These are phyloP conservation scores for Helicoverpa zea DNA, from an alignment of 1,140 invertebrate genomes.

Conservation along the genomic window DNA sequence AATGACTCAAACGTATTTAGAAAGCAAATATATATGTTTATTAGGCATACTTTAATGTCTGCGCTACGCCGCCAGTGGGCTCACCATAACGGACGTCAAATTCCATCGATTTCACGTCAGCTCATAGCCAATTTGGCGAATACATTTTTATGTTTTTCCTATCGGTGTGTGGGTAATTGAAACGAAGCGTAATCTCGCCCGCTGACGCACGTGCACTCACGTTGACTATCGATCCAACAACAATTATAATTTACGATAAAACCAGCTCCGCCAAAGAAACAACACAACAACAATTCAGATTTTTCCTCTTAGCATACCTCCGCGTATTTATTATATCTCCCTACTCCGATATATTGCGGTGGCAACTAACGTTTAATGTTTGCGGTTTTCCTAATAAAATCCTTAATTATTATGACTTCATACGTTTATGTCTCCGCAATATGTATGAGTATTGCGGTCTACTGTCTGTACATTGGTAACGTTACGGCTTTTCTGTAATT, in stretches of 20 bases:
- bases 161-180: slow-evolving; percentile 67
- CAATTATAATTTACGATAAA: slow-evolving; percentile 61
- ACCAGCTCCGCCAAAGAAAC: slow-evolving; percentile 56
- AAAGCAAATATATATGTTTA: slow-evolving; percentile 5
- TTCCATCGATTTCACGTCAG: slow-evolving; percentile 60
- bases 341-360: background rate
- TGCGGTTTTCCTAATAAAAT: slow-evolving; percentile 31
- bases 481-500: background rate
- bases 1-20: slow-evolving; percentile 15
- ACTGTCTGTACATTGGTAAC: background rate
- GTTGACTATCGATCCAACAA: slow-evolving; percentile 57
- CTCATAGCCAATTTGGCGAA: slow-evolving; percentile 65
- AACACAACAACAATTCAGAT: slow-evolving; percentile 32
- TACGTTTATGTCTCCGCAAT: background rate
- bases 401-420: background rate
- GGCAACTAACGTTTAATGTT: slow-evolving; percentile 33
- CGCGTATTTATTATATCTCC: background rate
- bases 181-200: slow-evolving; percentile 62
- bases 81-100: slow-evolving; percentile 1
- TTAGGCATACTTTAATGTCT: background rate
- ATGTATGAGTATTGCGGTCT: too few species aligned
- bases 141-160: slow-evolving; percentile 71
- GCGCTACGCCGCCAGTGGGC: background rate
- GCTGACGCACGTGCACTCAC: slow-evolving; percentile 68
- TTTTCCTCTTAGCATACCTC: slow-evolving; percentile 50